A percentile compares a stretch with the other conserved stretches of the same genome.
Evolutionary conservation across 1,140 invertebrate genomes (phyloP).

Genomic region (Cotesia vestalis): DNA sequence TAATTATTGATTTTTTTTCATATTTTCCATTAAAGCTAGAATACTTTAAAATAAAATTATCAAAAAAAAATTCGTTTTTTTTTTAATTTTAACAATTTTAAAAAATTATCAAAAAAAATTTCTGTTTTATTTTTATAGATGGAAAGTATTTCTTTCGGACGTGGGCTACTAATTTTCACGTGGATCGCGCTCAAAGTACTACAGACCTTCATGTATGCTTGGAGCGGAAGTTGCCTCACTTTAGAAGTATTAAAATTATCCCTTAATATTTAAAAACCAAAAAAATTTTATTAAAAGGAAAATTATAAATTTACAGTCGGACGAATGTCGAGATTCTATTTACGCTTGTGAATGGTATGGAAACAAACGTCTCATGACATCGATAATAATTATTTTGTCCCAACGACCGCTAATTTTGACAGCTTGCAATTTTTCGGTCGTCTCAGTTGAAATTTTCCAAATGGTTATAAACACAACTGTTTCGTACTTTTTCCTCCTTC

Average conservation of each 20-base stretch:
- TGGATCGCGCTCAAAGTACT: not conserved
- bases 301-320: conserved; percentile 22
- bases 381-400: conserved; percentile 39
- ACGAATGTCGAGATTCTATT: conserved; percentile 19
- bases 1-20: no score
- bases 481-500: conserved; percentile 26
- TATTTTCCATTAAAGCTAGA: no score
- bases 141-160: not conserved
- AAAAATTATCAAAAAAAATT: not conserved
- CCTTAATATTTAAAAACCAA: not conserved
- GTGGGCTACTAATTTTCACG: not conserved
- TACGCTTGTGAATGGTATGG: conserved; percentile 37
- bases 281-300: not conserved
- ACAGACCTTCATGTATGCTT: conserved; percentile 21
- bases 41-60: no score
- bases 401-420: conserved; percentile 41
- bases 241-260: conserved; percentile 2
- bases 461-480: conserved; percentile 30
- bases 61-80: no score
- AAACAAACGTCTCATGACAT: conserved; percentile 24
- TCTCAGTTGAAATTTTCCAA: conserved; percentile 43
- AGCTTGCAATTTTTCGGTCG: conserved; percentile 37
- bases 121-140: conserved; percentile 5
- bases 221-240: conserved; percentile 2
- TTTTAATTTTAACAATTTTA: no score